Base-by-base conservation (phyloP, 1,140 invertebrate species). In the Aphelinus atriplicis region DNA sequence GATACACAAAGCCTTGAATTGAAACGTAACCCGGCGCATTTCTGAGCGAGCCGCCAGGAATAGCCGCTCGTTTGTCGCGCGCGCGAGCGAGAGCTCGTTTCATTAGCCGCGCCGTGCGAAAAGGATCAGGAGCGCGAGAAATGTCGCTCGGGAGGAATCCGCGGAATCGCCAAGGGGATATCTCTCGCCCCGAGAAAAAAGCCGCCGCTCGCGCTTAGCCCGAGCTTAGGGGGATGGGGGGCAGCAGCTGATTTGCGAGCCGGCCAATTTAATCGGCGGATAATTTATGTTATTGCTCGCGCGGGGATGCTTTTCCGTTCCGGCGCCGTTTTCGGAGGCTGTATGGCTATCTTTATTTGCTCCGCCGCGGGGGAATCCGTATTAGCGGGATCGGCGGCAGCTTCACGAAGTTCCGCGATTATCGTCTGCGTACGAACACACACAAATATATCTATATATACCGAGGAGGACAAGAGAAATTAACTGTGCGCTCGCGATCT, bases 51-150 rank as follows among this genome's bases (percentile, higher is more conserved):
- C 51, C 4, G 51, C 4, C 4, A 53, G 9, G 51, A 53, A 4
- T 67, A 51, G 48, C 3, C 64, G 65, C 65, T 55, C 51, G 65
- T 67, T 67, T 55, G 51, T 67, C 65, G 50, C 64, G 2, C 53
- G 26, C 26, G 26, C 26, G 26, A 26, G 26, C 26, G 26, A 26
- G 26, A 26, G 26, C 26, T 26, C 53, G 53, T 56, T 67, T 67
- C 65, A 56, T 67, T 67, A 67, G 42, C 4, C 9, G 51, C 51
- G 51, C 26, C n/a, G 42, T 46, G 64, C 55, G 55, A 50, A n/a
- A 43, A 50, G 46, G 62, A 64, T 64, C 47, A 67, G 66, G 56
- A 57, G 3, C 68, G 68, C 68, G 68, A 70, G 68, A 70, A 70
- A 70, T 70, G 68, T 61, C 68, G 57, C 68, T 51, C 47, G 10